These are phyloP conservation scores for Agrochola circellaris DNA, from an alignment of 2,888 invertebrate genomes.

Conservation along the genomic window DNA sequence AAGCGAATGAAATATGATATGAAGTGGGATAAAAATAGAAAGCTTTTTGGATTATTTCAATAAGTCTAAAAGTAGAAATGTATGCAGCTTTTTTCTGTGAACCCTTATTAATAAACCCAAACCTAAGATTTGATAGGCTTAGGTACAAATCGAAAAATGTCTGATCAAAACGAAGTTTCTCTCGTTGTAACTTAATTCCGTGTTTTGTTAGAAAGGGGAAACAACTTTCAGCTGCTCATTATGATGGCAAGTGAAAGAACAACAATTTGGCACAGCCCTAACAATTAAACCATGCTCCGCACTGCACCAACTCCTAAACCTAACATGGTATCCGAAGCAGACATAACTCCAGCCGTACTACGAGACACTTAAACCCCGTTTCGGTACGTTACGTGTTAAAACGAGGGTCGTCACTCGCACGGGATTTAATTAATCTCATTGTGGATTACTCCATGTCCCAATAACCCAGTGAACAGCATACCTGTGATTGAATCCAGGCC, in stretches of 20 bases:
- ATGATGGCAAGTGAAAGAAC: background rate
- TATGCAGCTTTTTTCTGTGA: background rate
- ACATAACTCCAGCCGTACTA: slow-evolving; percentile 26
- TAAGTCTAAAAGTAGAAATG: background rate
- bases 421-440: slow-evolving; percentile 61
- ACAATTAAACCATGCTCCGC: background rate
- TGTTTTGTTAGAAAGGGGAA: background rate
- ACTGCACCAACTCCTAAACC: slow-evolving; percentile 12
- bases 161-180: background rate
- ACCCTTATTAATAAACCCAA: background rate
- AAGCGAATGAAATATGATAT: slow-evolving; percentile 7
- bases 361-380: slow-evolving; percentile 29
- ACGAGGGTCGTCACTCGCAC: slow-evolving; percentile 48
- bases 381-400: slow-evolving; percentile 43
- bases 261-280: too few species aligned
- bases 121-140: background rate
- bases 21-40: background rate
- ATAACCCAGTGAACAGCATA: slow-evolving; percentile 45
- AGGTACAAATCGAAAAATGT: background rate
- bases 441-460: slow-evolving; percentile 45
- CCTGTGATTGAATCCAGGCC: slow-evolving; percentile 57
- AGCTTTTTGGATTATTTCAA: background rate
- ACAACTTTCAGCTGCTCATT: background rate
- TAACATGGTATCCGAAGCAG: slow-evolving; percentile 1
- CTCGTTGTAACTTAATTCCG: too few species aligned